Percentiles rank a stretch among this genome's conserved stretches.
These are phyloP conservation scores for Gortyna flavago DNA, from an alignment of 2,888 invertebrate species.

Conservation along the genomic window DNA sequence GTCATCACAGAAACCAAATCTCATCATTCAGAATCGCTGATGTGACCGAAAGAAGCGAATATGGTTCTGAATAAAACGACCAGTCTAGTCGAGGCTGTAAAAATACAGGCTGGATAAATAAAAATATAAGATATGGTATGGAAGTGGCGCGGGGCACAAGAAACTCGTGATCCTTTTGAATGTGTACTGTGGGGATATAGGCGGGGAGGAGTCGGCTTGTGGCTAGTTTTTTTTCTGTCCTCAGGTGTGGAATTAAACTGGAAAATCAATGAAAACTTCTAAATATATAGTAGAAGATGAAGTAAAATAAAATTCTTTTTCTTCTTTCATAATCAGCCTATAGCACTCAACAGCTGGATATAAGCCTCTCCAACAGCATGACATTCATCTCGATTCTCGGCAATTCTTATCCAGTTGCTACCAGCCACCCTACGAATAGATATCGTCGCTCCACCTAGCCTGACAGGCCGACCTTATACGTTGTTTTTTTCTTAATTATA, in stretches of 20 bases:
- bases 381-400: neutral
- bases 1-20: conserved; percentile 29
- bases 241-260: neutral
- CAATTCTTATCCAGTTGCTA: neutral
- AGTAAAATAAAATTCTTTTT: neutral
- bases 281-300: neutral
- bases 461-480: neutral
- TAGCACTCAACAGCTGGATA: neutral
- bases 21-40: conserved; percentile 72
- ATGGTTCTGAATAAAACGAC: conserved; percentile 68
- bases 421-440: neutral
- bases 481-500: neutral
- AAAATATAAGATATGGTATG: conserved; percentile 89
- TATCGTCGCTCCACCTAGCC: neutral
- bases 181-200: conserved; percentile 79
- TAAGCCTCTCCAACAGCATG: neutral
- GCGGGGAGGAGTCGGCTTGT: conserved; percentile 67
- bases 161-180: conserved; percentile 88
- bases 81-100: conserved; percentile 84
- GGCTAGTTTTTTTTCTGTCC: neutral
- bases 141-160: conserved; percentile 88
- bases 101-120: conserved; percentile 87
- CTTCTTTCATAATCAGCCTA: neutral
- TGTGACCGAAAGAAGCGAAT: conserved; percentile 35
- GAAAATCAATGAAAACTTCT: neutral